phyloP scores from a whole-genome alignment of 2,113 vertebrate species.

The Formicarius rufipectus region DNA sequence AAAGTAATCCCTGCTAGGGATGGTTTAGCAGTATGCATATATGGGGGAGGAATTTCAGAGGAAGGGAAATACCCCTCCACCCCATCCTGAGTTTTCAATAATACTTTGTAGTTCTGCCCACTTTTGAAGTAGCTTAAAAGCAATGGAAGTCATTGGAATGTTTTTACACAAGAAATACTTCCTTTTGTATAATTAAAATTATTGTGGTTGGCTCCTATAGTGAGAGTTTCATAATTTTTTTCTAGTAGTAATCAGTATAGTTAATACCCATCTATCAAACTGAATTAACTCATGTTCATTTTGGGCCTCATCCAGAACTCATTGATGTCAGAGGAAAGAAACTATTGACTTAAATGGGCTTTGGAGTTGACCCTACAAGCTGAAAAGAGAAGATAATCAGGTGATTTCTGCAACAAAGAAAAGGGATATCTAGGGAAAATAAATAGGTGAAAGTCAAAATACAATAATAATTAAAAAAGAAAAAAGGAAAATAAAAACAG shows the following conservation, averaged over 20 bases:
- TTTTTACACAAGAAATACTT: conserved; percentile 62
- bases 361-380: conserved; percentile 16
- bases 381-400: conserved; percentile 31
- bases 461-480: background rate
- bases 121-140: conserved; percentile 70
- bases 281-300: background rate
- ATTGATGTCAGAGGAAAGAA: conserved; percentile 51
- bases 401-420: background rate
- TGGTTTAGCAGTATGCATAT: conserved; percentile 50
- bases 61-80: conserved; percentile 66
- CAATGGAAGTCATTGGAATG: conserved; percentile 66
- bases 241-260: conserved; percentile 42
- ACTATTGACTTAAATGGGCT: conserved; percentile 14
- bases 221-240: conserved; percentile 44
- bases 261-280: conserved; percentile 31
- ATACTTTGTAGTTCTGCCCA: conserved; percentile 65
- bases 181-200: conserved; percentile 69
- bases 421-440: background rate
- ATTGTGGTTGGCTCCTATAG: conserved; percentile 56
- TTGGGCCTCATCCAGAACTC: conserved; percentile 42
- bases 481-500: background rate
- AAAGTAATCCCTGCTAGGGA: conserved; percentile 64
- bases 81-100: conserved; percentile 59
- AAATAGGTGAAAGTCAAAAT: background rate
- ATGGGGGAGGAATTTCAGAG: conserved; percentile 65